These are phyloP conservation scores for Drosophila kanapiae DNA, from an alignment of 1,140 invertebrate species.

Conservation along the genomic window DNA sequence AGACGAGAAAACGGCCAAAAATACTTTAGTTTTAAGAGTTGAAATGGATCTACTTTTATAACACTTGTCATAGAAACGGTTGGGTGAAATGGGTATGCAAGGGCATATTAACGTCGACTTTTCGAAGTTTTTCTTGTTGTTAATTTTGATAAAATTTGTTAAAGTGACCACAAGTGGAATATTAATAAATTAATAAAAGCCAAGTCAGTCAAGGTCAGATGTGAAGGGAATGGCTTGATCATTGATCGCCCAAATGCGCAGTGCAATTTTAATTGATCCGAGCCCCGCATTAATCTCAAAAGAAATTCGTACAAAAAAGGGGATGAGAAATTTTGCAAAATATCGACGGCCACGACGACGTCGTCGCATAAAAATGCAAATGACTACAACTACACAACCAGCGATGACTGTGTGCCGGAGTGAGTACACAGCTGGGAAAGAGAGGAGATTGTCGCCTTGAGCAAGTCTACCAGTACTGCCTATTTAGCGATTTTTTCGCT, in stretches of 20 bases:
- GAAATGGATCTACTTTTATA: no score
- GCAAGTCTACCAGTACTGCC: background rate
- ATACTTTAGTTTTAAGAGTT: no score
- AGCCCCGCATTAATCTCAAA: background rate
- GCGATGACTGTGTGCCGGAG: background rate
- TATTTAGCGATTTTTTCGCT: background rate
- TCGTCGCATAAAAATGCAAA: slow-evolving; percentile 68
- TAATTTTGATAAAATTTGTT: background rate
- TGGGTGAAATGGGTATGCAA: background rate
- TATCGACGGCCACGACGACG: slow-evolving; percentile 31
- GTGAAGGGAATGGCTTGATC: slow-evolving; percentile 1
- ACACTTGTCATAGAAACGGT: no score
- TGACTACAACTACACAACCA: slow-evolving; percentile 32
- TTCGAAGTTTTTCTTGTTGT: background rate
- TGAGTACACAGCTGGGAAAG: background rate
- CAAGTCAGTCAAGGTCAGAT: background rate
- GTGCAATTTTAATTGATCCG: slow-evolving; percentile 32
- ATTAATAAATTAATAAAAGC: background rate
- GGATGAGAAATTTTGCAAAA: slow-evolving; percentile 37
- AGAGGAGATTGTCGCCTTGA: background rate
- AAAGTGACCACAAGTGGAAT: slow-evolving; percentile 2
- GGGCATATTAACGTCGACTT: background rate
- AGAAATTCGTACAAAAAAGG: slow-evolving; percentile 2
- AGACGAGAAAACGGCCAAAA: no score
- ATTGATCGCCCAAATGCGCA: slow-evolving; percentile 2